Evolutionary conservation across 2,888 invertebrate genomes (phyloP).

Genomic region (Rhagium mordax): DNA sequence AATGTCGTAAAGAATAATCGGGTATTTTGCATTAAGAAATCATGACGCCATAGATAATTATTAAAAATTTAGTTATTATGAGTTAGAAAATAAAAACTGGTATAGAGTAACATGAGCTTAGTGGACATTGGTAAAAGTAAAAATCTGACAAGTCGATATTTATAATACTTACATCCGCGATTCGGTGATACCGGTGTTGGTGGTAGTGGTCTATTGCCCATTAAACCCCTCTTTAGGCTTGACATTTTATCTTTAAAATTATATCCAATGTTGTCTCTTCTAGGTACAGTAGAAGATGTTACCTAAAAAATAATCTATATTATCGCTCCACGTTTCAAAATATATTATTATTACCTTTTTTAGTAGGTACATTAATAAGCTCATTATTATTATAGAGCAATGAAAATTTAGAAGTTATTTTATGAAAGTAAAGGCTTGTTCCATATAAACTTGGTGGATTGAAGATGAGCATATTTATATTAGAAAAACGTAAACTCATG

Average conservation of each 20-base stretch:
- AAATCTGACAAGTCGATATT: too few species aligned
- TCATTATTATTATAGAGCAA: constrained; percentile 28
- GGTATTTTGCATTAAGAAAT: too few species aligned
- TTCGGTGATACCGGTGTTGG: constrained; percentile 69
- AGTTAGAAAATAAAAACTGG: too few species aligned
- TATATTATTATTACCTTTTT: constrained; percentile 25
- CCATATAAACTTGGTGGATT: neutral
- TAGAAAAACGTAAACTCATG: neutral
- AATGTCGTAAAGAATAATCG: too few species aligned
- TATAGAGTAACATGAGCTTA: too few species aligned
- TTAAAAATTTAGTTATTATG: too few species aligned
- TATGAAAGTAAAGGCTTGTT: neutral
- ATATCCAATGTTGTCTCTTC: constrained; percentile 61
- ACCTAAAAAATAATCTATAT: constrained; percentile 62
- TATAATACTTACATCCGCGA: constrained; percentile 54
- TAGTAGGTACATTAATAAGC: constrained; percentile 35
- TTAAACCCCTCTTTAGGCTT: constrained; percentile 67
- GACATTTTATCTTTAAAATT: constrained; percentile 71
- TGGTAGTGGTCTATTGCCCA: constrained; percentile 73
- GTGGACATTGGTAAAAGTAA: too few species aligned
- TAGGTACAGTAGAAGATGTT: constrained; percentile 59
- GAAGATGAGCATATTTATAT: neutral
- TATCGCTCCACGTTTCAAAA: constrained; percentile 63
- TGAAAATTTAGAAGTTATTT: constrained; percentile 21
- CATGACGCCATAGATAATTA: too few species aligned